phyloP scores from a whole-genome alignment of 2,888 invertebrate genomes.

The Leucoma salicis region DNA sequence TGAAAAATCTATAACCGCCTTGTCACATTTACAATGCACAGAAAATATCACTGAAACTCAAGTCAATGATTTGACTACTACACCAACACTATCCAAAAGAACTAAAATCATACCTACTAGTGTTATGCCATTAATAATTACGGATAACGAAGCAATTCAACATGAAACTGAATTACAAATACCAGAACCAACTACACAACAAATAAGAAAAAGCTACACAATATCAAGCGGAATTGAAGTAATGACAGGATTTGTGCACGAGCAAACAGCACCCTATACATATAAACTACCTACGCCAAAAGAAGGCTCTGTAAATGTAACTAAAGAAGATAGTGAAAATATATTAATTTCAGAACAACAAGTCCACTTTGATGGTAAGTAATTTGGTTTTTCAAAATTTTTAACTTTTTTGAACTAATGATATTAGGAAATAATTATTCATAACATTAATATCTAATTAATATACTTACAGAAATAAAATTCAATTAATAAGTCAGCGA shows the following conservation, averaged over 20 bases:
- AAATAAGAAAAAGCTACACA: slow-evolving; percentile 49
- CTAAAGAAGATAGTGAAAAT: slow-evolving; percentile 36
- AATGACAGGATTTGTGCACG: slow-evolving; percentile 56
- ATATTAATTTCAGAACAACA: slow-evolving; percentile 62
- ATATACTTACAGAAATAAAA: too few relatives aligned
- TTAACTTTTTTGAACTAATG: too few relatives aligned
- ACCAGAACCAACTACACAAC: slow-evolving; percentile 50
- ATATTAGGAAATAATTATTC: too few relatives aligned
- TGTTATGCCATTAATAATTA: slow-evolving; percentile 58
- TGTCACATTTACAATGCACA: slow-evolving; percentile 62
- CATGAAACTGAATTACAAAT: slow-evolving; percentile 60
- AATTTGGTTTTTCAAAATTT: slow-evolving; percentile 9
- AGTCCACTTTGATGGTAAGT: slow-evolving; percentile 56
- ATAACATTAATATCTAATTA: too few relatives aligned
- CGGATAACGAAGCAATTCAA: slow-evolving; percentile 60
- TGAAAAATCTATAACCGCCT: slow-evolving; percentile 52
- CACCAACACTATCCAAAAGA: slow-evolving; percentile 41
- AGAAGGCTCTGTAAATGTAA: slow-evolving; percentile 50
- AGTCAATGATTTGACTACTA: slow-evolving; percentile 48
- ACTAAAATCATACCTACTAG: slow-evolving; percentile 53
- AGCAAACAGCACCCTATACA: slow-evolving; percentile 50
- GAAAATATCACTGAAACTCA: slow-evolving; percentile 58
- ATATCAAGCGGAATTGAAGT: slow-evolving; percentile 57
- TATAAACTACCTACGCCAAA: slow-evolving; percentile 35
- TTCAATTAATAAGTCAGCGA: too few relatives aligned